Conservation (phyloP, 2,888 invertebrate genomes). For the Luperina nickerlii region DNA sequence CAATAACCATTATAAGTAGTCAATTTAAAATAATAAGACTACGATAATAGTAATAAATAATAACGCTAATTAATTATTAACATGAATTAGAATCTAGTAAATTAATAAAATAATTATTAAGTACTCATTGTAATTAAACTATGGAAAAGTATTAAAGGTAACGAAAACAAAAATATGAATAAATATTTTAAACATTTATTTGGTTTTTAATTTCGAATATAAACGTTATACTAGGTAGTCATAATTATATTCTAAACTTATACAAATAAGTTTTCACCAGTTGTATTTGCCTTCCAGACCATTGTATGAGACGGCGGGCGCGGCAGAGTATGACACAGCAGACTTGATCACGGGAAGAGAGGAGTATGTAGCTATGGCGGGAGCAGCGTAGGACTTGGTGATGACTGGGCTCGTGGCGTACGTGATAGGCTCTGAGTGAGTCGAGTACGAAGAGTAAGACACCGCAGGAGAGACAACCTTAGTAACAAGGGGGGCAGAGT, state of each 20-base stretch:
- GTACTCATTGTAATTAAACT: neutral
- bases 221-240: neutral
- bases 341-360: constrained; percentile 73
- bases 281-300: constrained; percentile 71
- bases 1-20: too few species aligned
- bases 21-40: neutral
- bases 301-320: constrained; percentile 79
- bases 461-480: constrained; percentile 52
- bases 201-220: neutral
- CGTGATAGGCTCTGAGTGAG: constrained; percentile 67
- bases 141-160: neutral
- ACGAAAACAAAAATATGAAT: neutral
- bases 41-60: neutral
- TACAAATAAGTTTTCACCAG: constrained; percentile 76
- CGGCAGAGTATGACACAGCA: constrained; percentile 75
- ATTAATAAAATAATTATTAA: neutral
- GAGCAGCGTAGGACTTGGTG: constrained; percentile 82
- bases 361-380: constrained; percentile 69
- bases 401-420: constrained; percentile 81
- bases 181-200: neutral
- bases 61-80: neutral
- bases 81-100: neutral
- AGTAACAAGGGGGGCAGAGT: constrained; percentile 82
- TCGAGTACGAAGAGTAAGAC: constrained; percentile 61
- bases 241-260: constrained; percentile 1